Conservation (phyloP, 2,888 invertebrate species). For the Tethea ocularis region DNA sequence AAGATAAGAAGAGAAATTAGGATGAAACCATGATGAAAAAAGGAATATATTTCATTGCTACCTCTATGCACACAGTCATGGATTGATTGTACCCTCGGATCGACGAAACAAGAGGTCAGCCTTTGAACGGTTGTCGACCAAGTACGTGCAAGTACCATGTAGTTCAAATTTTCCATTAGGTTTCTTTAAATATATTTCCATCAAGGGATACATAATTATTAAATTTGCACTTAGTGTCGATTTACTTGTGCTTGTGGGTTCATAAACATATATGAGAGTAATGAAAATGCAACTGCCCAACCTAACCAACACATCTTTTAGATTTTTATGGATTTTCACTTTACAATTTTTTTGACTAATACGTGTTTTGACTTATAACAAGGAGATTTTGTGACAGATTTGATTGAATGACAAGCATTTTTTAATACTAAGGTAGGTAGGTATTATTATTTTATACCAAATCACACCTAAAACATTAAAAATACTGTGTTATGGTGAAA, state of each 20-base stretch:
- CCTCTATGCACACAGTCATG: too few relatives aligned
- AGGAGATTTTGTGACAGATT: neutral
- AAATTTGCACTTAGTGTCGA: neutral
- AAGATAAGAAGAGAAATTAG: too few relatives aligned
- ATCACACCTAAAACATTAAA: too few relatives aligned
- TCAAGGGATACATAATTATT: neutral
- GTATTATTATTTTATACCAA: neutral
- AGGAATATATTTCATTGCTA: too few relatives aligned
- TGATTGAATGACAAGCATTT: neutral
- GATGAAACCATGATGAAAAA: too few relatives aligned
- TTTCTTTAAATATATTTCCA: neutral
- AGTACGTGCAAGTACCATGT: too few relatives aligned
- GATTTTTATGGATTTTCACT: constrained; percentile 15
- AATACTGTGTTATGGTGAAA: neutral
- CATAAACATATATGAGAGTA: constrained; percentile 63
- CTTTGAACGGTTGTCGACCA: neutral
- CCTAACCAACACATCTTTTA: constrained; percentile 63
- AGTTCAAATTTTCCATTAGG: neutral
- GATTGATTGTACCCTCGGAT: too few relatives aligned
- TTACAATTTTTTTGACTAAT: constrained; percentile 18
- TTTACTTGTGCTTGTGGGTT: constrained; percentile 33
- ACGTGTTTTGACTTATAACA: constrained; percentile 18
- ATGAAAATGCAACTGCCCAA: constrained; percentile 67
- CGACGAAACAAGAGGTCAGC: too few relatives aligned
- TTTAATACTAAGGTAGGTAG: neutral